These are phyloP conservation scores for Oegoconia quadripuncta DNA, from an alignment of 2,888 invertebrate species.

Conservation along the genomic window DNA sequence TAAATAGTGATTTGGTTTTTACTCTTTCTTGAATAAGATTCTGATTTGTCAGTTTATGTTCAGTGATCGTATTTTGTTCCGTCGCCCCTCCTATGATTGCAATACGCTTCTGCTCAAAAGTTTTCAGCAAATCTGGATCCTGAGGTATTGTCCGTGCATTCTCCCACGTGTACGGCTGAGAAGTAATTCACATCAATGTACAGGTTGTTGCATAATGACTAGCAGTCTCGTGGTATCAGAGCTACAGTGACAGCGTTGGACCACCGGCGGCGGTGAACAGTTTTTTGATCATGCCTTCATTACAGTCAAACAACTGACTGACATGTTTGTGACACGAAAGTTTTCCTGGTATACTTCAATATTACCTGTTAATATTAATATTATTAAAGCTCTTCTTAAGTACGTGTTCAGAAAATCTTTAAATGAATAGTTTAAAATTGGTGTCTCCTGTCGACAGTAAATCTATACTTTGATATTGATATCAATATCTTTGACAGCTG, in stretches of 20 bases:
- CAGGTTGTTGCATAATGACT: conserved; percentile 38
- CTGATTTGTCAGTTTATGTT: too few relatives aligned
- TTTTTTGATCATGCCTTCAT: conserved; percentile 68
- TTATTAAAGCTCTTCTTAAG: not conserved
- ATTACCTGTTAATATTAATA: conserved; percentile 20
- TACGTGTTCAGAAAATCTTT: not conserved
- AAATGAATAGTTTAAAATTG: too few relatives aligned
- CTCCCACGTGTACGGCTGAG: conserved; percentile 22
- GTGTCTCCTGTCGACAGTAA: too few relatives aligned
- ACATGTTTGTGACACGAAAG: conserved; percentile 39
- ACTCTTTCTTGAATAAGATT: too few relatives aligned
- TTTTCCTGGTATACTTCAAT: too few relatives aligned
- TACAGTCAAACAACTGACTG: conserved; percentile 52
- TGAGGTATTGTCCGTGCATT: conserved; percentile 9
- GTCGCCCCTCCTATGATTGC: too few relatives aligned
- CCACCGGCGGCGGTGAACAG: conserved; percentile 61
- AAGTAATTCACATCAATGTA: conserved; percentile 37
- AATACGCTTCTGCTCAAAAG: too few relatives aligned
- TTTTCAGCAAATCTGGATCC: not conserved
- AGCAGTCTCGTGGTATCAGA: conserved; percentile 26
- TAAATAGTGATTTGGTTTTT: too few relatives aligned
- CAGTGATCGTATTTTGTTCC: too few relatives aligned
- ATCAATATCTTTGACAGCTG: conserved; percentile 51
- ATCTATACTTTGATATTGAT: too few relatives aligned
- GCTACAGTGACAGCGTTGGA: conserved; percentile 45